Evolutionary conservation across 2,797 vertebrate genomes (phyloP).

Genomic region (Sebastes melanostomus): DNA sequence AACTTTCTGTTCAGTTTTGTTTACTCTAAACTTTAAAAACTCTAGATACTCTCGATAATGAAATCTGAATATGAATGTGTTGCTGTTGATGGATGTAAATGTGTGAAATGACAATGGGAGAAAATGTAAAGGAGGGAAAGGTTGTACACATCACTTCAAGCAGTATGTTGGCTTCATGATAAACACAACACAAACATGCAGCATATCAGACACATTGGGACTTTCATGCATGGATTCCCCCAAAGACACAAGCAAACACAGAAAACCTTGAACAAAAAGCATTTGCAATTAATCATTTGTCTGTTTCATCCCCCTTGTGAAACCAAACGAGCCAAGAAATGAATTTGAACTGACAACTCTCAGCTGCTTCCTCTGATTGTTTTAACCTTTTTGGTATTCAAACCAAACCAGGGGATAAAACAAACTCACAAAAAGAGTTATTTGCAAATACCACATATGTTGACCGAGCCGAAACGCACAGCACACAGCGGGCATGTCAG

Average conservation of each 20-base stretch:
- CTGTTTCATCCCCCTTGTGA: constrained; percentile 16
- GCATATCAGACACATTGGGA: not conserved
- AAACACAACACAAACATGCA: constrained; percentile 27
- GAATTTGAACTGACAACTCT: not conserved
- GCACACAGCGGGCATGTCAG: constrained; percentile 43
- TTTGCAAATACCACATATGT: constrained; percentile 47
- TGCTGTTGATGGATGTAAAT: not conserved
- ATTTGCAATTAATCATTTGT: constrained; percentile 50
- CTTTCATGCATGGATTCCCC: constrained; percentile 45
- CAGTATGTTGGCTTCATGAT: not conserved
- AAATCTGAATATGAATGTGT: not conserved
- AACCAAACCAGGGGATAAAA: constrained; percentile 28
- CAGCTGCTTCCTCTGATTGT: not conserved
- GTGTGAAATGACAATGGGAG: constrained; percentile 5
- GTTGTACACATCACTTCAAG: constrained; percentile 17
- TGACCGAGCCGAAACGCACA: constrained; percentile 26
- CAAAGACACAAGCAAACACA: constrained; percentile 18
- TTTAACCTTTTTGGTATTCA: not conserved
- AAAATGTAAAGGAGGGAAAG: constrained; percentile 8
- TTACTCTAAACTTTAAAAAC: not conserved
- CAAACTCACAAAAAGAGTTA: constrained; percentile 30
- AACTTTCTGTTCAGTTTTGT: not conserved
- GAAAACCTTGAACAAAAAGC: constrained; percentile 9
- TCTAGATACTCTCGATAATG: accelerated
- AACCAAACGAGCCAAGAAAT: constrained; percentile 6